A percentile compares a stretch with the other conserved stretches of the same genome.
These are phyloP conservation scores for Empidonax alnorum DNA, from an alignment of 2,113 vertebrate genomes.

Conservation along the genomic window DNA sequence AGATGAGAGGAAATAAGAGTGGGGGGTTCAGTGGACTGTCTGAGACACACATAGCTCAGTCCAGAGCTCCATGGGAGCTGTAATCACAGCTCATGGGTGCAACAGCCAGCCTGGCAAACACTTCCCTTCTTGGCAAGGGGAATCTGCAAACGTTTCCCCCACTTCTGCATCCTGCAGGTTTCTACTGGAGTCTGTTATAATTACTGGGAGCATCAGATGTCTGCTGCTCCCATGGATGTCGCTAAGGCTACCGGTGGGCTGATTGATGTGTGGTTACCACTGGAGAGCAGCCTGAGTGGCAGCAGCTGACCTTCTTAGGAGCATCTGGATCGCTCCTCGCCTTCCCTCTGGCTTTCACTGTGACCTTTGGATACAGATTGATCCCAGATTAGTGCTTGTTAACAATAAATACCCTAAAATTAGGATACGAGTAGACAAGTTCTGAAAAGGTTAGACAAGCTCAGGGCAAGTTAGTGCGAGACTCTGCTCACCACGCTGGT, in stretches of 20 bases:
- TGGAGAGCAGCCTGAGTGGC: conserved; percentile 29
- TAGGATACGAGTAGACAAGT: neutral
- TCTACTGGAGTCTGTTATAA: neutral
- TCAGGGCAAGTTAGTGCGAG: neutral
- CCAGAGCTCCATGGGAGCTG: neutral
- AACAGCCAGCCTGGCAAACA: neutral
- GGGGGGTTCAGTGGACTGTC: neutral
- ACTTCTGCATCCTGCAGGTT: neutral
- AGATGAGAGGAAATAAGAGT: neutral
- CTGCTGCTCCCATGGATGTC: neutral
- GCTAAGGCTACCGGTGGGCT: neutral
- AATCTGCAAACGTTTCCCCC: neutral
- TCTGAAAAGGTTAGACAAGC: conserved; percentile 47
- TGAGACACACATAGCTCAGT: neutral
- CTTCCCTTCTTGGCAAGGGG: neutral
- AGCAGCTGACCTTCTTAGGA: conserved; percentile 57
- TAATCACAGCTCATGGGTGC: neutral
- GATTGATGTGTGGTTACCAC: conserved; percentile 37
- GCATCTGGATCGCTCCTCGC: neutral
- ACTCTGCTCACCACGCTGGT: neutral
- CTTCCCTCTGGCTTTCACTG: conserved; percentile 19
- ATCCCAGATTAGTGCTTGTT: conserved; percentile 47
- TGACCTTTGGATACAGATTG: conserved; percentile 45
- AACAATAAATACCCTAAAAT: conserved; percentile 55
- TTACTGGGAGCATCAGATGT: neutral